Evolutionary conservation across 1,140 invertebrate genomes (phyloP), one percentile per base, ranked within the genome.

Genomic region (Eueides isabella): DNA sequence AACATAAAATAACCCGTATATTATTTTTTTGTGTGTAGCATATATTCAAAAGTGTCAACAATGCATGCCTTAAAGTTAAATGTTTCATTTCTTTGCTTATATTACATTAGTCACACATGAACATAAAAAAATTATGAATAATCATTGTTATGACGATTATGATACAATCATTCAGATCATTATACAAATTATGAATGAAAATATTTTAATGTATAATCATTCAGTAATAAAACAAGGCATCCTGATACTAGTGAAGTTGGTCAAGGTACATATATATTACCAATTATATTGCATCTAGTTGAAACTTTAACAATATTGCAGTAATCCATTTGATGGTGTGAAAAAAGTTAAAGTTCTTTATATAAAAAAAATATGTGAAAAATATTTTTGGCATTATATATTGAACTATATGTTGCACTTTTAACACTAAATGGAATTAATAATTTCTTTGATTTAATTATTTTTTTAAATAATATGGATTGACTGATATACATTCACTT

Each of bases 201-300:
- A 55, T 23, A 55, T 9, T 55, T 55, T 2, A 55, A 26, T 11
- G 3, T 23, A 55, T 2, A 64, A 64, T 29, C 44, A 69, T 31
- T 26, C 64, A 55, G 48, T 68, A 61, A 61, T 30, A 64, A 65
- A 28, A 44, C 61, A 64, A 68, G 48, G 48, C 48, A 72, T 41
- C 65, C 29, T 38, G n/a, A 38, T 61, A 11, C 55, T 44, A 67
- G 30, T 67, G 41, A 55, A 69, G 61, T 73, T 67, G 70, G 72
- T 75, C 74, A 68, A 69, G 69, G 74, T 73, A 63, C 28, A 26
- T 66, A 48, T 67, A 26, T 66, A 48, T 67, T 55, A 67, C 48
- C 29, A 68, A 33, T 68, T 68, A 67, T 11, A 35, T 68, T 68
- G 48, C 19, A 61, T 31, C 31, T 68, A 5, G 33, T 48, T 14